phyloP scores from a whole-genome alignment of 2,888 invertebrate genomes.

The Rotaria macrura region DNA sequence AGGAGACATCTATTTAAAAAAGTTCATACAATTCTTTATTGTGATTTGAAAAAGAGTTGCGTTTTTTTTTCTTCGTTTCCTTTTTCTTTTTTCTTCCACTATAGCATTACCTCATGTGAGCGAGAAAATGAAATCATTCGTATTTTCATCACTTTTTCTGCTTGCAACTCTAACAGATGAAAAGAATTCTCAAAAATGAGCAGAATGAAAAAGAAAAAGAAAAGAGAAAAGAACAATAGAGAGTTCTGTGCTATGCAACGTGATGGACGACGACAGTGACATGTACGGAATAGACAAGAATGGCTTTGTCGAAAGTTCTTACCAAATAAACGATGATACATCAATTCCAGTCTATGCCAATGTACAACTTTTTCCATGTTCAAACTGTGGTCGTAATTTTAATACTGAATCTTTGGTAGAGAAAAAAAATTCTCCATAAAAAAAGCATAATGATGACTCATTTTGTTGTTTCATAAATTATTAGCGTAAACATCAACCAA shows the following conservation, averaged over 20 bases:
- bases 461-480: background rate
- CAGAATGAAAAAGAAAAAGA: background rate
- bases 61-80: background rate
- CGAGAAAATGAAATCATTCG: background rate
- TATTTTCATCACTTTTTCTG: background rate
- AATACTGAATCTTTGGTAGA: conserved; percentile 60
- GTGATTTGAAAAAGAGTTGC: background rate
- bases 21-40: background rate
- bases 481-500: conserved; percentile 65
- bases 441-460: background rate
- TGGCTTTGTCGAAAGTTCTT: background rate
- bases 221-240: conserved; percentile 3
- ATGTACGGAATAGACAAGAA: background rate
- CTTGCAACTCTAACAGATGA: background rate
- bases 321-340: background rate
- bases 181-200: background rate
- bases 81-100: background rate
- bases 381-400: conserved; percentile 72
- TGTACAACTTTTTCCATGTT: conserved; percentile 60
- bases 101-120: background rate
- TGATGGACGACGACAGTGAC: background rate
- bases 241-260: conserved; percentile 4
- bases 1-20: background rate
- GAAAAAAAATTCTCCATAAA: background rate
- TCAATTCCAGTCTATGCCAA: background rate